Base-by-base conservation (phyloP, 1,140 invertebrate genomes). In the Scaptodrosophila lebanonensis region DNA sequence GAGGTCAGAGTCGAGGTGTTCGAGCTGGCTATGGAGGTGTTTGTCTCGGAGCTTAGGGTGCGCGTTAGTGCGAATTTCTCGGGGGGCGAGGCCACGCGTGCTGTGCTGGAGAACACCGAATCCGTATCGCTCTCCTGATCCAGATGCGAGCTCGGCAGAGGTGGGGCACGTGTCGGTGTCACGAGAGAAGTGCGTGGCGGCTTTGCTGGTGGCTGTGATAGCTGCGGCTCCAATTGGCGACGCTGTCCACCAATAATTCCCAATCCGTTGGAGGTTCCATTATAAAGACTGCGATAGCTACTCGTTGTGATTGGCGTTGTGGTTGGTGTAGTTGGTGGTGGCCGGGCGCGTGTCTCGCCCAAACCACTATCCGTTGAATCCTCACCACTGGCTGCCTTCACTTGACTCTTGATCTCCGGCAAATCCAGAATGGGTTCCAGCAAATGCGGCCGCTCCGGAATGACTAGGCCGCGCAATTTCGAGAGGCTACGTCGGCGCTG, bases 101-200 rank as follows among this genome's bases (percentile, higher is more conserved):
- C 69, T 3, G 73, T 79, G 25, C 91, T 93, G 79, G 93, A 95
- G 63, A 95, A 93, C 1, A 94, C 94, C 4, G 94, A 95, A 85
- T 96, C 94, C 73, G 94, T 95, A 79, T 96, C 94, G 63, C 93
- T 95, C 63, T 95, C 93, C 67, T 93, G 91, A 40, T 89, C 79
- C 22, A 88, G 43, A 35, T 51, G 54, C 44, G 17, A 59, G 22
- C 47, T 45, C 9, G 17, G 39, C 15, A 12, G 38, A 40, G 30
- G 16, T 2, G 51, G 20, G 8, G 49, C 17, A 9, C 25, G 9
- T 54, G 58, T 5, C 35, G 48, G 8, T 43, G 51, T 49, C 13
- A 39, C 30, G 7, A 87, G 69, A 11, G 87, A 87, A 22, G 72
- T 87, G 59, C 87, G 86, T 16, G 88, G 71, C 33, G 87, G 85